Conservation (phyloP, 2,797 vertebrate species). For the Phoxinus dragarum region DNA sequence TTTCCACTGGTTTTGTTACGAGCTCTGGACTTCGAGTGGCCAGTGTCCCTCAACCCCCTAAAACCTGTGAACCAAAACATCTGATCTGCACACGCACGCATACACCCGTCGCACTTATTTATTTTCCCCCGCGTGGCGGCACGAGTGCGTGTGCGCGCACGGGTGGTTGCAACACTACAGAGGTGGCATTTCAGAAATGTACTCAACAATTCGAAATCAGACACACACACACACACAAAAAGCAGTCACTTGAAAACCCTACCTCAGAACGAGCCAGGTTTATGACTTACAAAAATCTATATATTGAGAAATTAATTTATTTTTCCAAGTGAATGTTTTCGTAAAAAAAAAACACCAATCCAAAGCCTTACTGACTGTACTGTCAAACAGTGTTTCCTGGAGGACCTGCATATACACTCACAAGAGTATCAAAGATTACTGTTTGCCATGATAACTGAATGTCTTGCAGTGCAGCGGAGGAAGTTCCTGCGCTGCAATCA, state of each 20-base stretch:
- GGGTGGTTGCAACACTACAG: conserved; percentile 66
- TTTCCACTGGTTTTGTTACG: conserved; percentile 66
- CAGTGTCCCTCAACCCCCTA: conserved; percentile 67
- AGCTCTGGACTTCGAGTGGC: conserved; percentile 62
- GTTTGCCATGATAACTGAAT: conserved; percentile 72
- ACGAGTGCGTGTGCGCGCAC: conserved; percentile 59
- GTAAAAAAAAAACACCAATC: conserved; percentile 73
- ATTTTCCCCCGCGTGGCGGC: conserved; percentile 75
- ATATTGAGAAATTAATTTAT: conserved; percentile 76
- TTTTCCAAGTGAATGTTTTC: conserved; percentile 82
- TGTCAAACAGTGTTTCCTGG: conserved; percentile 69
- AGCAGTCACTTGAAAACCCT: conserved; percentile 61
- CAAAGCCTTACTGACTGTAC: conserved; percentile 82
- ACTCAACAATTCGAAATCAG: conserved; percentile 62
- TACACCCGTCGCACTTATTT: conserved; percentile 76
- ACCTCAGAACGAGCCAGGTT: conserved; percentile 71
- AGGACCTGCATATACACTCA: conserved; percentile 73
- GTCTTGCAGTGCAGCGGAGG: conserved; percentile 67
- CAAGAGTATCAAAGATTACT: conserved; percentile 75
- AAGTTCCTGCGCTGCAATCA: conserved; percentile 57
- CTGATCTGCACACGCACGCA: conserved; percentile 43
- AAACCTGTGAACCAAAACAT: conserved; percentile 76
- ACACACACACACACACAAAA: conserved; percentile 11
- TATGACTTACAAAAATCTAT: conserved; percentile 69
- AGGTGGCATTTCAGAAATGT: conserved; percentile 74